Conservation (phyloP, 2,113 vertebrate species). For the Microtus oregoni region DNA sequence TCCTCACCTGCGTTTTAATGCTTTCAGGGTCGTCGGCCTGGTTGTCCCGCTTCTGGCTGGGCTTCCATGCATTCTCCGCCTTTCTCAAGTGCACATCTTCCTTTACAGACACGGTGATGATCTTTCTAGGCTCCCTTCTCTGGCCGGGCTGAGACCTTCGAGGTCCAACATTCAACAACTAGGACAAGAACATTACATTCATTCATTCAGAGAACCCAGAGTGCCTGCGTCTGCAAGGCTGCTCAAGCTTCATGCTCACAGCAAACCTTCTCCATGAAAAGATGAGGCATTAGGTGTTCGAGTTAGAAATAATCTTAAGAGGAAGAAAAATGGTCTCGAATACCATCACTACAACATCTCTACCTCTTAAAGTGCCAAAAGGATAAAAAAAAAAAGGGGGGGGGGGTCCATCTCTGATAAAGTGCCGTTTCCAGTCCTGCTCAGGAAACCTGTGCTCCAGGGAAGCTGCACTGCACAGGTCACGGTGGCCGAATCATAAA, state of each 20-base stretch:
- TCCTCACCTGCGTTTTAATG: constrained; percentile 92
- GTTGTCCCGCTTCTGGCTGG: constrained; percentile 92
- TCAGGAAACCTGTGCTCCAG: background rate
- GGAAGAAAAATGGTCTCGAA: background rate
- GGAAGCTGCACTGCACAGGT: background rate
- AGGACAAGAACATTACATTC: constrained; percentile 83
- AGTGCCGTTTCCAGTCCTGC: background rate
- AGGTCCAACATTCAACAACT: constrained; percentile 92
- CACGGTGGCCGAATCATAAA: background rate
- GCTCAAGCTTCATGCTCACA: background rate
- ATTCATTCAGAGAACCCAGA: constrained; percentile 27
- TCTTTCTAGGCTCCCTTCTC: constrained; percentile 94
- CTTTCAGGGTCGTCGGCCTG: constrained; percentile 89
- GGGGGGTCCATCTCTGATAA: background rate
- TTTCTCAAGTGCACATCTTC: constrained; percentile 96
- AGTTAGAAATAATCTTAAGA: background rate
- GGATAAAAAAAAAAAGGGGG: background rate
- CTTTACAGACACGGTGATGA: constrained; percentile 95
- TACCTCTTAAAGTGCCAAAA: constrained; percentile 19
- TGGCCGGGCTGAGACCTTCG: constrained; percentile 89
- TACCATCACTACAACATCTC: background rate
- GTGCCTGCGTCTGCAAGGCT: background rate
- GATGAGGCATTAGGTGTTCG: background rate
- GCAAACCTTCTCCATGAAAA: background rate
- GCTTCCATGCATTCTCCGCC: constrained; percentile 97